Percentiles rank a stretch among this genome's conserved stretches.
phyloP scores from a whole-genome alignment of 2,888 invertebrate species.

The Stenichneumon culpator region DNA sequence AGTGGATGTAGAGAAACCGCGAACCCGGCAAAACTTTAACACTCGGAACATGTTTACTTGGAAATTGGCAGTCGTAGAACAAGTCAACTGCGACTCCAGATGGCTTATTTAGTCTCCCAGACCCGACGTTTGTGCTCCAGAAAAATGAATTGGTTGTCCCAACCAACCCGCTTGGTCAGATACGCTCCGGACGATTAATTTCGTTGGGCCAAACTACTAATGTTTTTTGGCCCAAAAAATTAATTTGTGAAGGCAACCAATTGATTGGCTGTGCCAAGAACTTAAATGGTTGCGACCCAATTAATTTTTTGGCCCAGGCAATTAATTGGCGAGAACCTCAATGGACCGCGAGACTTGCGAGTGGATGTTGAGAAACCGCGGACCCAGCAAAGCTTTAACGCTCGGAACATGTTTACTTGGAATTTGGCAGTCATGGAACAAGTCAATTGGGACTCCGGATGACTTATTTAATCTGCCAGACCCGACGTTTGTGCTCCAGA shows the following conservation, averaged over 20 bases:
- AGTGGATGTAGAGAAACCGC: background rate
- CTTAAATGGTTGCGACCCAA: too few relatives aligned
- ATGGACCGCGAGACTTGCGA: constrained; percentile 5
- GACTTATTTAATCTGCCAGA: constrained; percentile 11
- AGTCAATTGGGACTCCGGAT: constrained; percentile 1
- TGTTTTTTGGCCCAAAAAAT: too few relatives aligned
- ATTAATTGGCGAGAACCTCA: constrained; percentile 11
- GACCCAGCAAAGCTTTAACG: background rate
- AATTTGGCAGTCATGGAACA: constrained; percentile 18
- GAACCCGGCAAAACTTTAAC: background rate
- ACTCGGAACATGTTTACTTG: constrained; percentile 33
- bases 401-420: constrained; percentile 27
- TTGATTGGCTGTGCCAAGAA: too few relatives aligned
- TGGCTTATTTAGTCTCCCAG: constrained; percentile 26
- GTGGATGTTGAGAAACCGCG: background rate
- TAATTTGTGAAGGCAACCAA: too few relatives aligned
- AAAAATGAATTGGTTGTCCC: background rate
- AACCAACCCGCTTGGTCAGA: background rate
- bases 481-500: background rate
- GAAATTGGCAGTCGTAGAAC: constrained; percentile 28
- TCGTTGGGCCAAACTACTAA: too few relatives aligned
- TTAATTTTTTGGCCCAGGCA: too few relatives aligned
- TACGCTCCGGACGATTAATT: background rate
- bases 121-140: background rate
- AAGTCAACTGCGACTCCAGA: constrained; percentile 3